Conservation (phyloP, 2,888 invertebrate species). For the Euclidia mi region DNA sequence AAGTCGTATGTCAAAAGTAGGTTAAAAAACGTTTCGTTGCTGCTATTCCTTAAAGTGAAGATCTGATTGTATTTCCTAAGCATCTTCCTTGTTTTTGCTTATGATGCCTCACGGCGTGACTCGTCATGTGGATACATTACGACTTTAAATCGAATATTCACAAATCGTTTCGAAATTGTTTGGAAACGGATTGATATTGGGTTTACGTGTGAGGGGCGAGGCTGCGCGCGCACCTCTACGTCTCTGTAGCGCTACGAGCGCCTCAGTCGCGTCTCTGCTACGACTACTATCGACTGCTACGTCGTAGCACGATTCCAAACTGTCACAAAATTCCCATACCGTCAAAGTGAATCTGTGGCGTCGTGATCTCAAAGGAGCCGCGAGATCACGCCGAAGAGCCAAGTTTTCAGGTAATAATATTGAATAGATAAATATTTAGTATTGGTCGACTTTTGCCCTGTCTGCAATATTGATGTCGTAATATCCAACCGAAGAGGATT, state of each 20-base stretch:
- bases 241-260: conserved; percentile 75
- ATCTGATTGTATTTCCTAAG: conserved; percentile 10
- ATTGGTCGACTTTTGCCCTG: conserved; percentile 16
- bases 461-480: conserved; percentile 45
- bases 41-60: neutral
- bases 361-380: conserved; percentile 58
- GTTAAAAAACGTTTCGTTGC: neutral
- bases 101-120: conserved; percentile 5
- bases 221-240: conserved; percentile 85
- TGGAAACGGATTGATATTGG: conserved; percentile 85
- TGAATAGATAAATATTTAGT: conserved; percentile 8
- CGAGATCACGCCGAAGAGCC: conserved; percentile 44
- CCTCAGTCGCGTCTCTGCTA: conserved; percentile 83
- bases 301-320: conserved; percentile 73
- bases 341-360: conserved; percentile 71
- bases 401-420: conserved; percentile 58
- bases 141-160: conserved; percentile 70
- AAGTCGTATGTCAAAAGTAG: neutral
- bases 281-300: conserved; percentile 80
- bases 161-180: conserved; percentile 78
- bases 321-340: conserved; percentile 56
- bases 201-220: conserved; percentile 85
- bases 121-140: conserved; percentile 35
- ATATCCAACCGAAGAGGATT: conserved; percentile 37
- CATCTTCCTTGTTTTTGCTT: conserved; percentile 7